Percentiles rank a stretch among this genome's conserved stretches.
phyloP scores from a whole-genome alignment of 2,888 invertebrate genomes.

The Agriopis leucophaearia region DNA sequence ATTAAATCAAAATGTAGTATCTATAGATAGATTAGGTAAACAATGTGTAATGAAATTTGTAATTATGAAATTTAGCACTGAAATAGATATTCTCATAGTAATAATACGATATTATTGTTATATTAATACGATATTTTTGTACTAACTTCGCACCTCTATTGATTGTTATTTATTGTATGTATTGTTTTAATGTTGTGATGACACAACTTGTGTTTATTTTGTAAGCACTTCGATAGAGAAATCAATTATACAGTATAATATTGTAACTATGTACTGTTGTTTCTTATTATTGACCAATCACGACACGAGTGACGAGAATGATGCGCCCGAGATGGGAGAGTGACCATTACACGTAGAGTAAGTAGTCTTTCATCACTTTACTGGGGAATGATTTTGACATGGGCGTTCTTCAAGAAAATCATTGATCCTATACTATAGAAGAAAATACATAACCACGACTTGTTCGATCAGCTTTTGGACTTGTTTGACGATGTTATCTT shows the following conservation, averaged over 20 bases:
- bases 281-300: not conserved
- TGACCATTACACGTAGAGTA: no score
- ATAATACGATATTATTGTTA: constrained; percentile 29
- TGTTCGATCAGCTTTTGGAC: no score
- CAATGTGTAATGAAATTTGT: constrained; percentile 2
- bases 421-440: no score
- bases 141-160: constrained; percentile 50
- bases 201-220: constrained; percentile 45
- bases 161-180: constrained; percentile 22
- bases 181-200: constrained; percentile 38
- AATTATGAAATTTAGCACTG: constrained; percentile 26
- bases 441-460: no score
- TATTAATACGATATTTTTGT: constrained; percentile 59
- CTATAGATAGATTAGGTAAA: not conserved
- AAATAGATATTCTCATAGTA: constrained; percentile 20
- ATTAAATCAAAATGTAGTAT: not conserved
- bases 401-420: no score
- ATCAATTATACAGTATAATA: constrained; percentile 22
- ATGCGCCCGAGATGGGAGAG: no score
- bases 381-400: no score
- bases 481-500: no score
- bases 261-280: constrained; percentile 2
- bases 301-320: no score
- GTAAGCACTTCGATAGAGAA: constrained; percentile 30
- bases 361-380: no score